Evolutionary conservation across 2,888 invertebrate species (phyloP).

Genomic region (Chrysopilus asiliformis): DNA sequence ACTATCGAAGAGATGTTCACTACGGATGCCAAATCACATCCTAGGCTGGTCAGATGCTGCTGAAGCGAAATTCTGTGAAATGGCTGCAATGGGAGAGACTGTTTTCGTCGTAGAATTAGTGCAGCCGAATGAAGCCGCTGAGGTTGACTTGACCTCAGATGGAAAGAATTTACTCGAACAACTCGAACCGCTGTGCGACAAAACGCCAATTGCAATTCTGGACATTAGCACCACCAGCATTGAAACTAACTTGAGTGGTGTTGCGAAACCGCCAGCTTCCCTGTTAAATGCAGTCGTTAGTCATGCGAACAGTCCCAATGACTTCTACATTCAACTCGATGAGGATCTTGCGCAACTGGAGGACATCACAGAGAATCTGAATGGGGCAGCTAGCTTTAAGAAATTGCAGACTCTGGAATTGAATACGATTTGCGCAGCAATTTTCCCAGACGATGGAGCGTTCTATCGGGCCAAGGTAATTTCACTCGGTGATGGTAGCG

Average conservation of each 20-base stretch:
- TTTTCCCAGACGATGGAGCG: conserved; percentile 62
- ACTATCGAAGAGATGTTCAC: conserved; percentile 46
- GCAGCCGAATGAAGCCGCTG: conserved; percentile 49
- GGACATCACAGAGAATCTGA: conserved; percentile 26
- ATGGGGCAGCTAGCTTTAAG: conserved; percentile 6
- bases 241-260: conserved; percentile 36
- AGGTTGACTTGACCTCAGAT: conserved; percentile 48
- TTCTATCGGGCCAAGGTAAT: conserved; percentile 86
- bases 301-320: conserved; percentile 50
- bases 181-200: conserved; percentile 42
- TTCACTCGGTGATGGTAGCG: conserved; percentile 54
- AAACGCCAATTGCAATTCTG: conserved; percentile 17
- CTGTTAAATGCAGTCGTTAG: conserved; percentile 55
- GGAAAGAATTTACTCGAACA: conserved; percentile 48
- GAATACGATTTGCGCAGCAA: conserved; percentile 50
- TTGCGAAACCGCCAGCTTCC: too few relatives aligned
- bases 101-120: conserved; percentile 55
- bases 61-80: conserved; percentile 48
- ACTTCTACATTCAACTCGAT: conserved; percentile 59
- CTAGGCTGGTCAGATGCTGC: conserved; percentile 52
- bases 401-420: conserved; percentile 17
- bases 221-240: conserved; percentile 13
- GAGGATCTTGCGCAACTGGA: conserved; percentile 30
- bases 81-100: conserved; percentile 55
- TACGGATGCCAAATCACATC: conserved; percentile 44